Percentiles rank a stretch among this genome's conserved stretches.
phyloP scores from a whole-genome alignment of 2,113 vertebrate species.

The Podiceps cristatus region DNA sequence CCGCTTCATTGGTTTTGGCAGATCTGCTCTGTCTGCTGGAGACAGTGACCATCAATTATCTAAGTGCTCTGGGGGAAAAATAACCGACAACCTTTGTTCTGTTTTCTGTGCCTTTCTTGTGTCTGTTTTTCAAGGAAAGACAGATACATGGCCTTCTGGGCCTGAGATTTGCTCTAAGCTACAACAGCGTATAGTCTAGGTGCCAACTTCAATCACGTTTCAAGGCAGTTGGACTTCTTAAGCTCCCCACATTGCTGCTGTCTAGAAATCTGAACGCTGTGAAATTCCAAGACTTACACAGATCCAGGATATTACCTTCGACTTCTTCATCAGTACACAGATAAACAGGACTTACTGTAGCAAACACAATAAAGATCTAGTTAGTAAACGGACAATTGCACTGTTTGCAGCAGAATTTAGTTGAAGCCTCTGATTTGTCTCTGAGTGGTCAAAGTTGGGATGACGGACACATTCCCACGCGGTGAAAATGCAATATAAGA shows the following conservation, averaged over 20 bases:
- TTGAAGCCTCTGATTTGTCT: background rate
- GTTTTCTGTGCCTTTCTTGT: background rate
- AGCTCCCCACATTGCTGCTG: background rate
- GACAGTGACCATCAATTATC: background rate
- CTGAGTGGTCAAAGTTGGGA: background rate
- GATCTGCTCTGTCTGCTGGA: background rate
- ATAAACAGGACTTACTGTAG: background rate
- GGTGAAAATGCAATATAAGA: background rate
- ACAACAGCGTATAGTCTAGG: background rate
- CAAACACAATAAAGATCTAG: background rate
- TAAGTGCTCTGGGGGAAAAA: background rate
- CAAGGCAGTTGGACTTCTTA: background rate
- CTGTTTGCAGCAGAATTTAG: background rate
- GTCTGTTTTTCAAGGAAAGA: background rate
- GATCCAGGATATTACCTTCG: background rate
- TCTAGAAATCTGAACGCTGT: background rate
- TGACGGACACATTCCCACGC: background rate
- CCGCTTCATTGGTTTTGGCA: background rate
- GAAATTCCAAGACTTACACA: background rate
- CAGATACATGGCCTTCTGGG: background rate
- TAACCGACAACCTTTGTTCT: background rate
- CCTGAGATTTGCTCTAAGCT: background rate
- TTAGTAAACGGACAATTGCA: background rate
- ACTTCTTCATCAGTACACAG: background rate
- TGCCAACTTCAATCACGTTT: background rate